phyloP scores from a whole-genome alignment of 2,888 invertebrate genomes.

The Shargacucullia verbasci region DNA sequence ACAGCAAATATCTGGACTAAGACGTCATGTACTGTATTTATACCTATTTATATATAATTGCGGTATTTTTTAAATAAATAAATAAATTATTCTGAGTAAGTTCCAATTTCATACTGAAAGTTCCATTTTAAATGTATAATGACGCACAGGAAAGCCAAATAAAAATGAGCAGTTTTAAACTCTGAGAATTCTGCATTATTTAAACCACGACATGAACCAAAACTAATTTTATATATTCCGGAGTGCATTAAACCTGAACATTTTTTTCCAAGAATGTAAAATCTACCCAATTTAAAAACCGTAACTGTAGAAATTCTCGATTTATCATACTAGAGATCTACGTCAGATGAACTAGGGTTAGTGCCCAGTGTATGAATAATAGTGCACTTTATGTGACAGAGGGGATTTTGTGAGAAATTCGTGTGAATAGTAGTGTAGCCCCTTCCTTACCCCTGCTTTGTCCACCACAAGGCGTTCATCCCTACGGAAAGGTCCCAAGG shows the following conservation, averaged over 20 bases:
- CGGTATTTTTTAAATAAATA: no score
- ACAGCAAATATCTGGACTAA: no score
- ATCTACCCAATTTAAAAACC: slow-evolving; percentile 48
- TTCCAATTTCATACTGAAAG: neutral
- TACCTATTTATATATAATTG: no score
- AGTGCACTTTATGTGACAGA: slow-evolving; percentile 80
- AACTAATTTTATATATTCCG: neutral
- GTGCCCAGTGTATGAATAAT: slow-evolving; percentile 76
- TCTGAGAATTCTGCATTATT: neutral
- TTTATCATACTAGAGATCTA: slow-evolving; percentile 76
- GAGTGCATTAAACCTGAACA: neutral
- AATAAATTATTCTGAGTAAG: neutral
- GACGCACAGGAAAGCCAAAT: neutral
- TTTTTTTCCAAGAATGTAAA: slow-evolving; percentile 14
- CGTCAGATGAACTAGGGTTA: slow-evolving; percentile 72
- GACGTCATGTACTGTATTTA: no score
- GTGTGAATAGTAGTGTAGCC: slow-evolving; percentile 71
- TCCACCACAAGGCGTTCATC: slow-evolving; percentile 71
- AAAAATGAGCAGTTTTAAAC: neutral
- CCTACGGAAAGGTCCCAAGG: slow-evolving; percentile 60
- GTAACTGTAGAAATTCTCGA: slow-evolving; percentile 61
- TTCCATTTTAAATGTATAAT: neutral
- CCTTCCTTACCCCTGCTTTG: slow-evolving; percentile 67
- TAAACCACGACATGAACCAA: neutral
- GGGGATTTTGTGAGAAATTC: slow-evolving; percentile 76